These are phyloP conservation scores for Tetragonisca angustula DNA, from an alignment of 2,888 invertebrate species.

Conservation along the genomic window DNA sequence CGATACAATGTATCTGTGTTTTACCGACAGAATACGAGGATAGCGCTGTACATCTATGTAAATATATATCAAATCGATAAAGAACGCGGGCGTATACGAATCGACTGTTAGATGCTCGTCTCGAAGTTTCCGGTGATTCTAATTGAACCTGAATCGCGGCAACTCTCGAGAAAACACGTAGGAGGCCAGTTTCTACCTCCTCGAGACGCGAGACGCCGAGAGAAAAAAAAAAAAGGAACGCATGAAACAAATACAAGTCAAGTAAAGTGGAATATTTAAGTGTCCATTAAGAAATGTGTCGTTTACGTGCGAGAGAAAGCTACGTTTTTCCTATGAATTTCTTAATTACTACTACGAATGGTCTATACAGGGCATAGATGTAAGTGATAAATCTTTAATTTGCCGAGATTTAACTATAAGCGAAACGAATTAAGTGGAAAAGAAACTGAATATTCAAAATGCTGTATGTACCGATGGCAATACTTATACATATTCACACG, in stretches of 20 bases:
- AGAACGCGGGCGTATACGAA: conserved; percentile 47
- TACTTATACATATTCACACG: conserved; percentile 68
- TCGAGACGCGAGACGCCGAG: neutral
- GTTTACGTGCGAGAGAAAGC: conserved; percentile 50
- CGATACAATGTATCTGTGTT: conserved; percentile 30
- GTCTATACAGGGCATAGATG: conserved; percentile 84
- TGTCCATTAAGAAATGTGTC: conserved; percentile 44
- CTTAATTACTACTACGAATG: conserved; percentile 79
- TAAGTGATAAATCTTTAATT: conserved; percentile 76
- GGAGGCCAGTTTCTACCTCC: conserved; percentile 16
- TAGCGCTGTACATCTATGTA: conserved; percentile 66
- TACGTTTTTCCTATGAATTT: conserved; percentile 77
- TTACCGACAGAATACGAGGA: conserved; percentile 20
- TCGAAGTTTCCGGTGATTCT: neutral
- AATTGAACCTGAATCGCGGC: conserved; percentile 59
- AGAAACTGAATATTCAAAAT: conserved; percentile 59
- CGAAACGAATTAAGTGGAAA: conserved; percentile 29
- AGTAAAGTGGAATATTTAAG: conserved; percentile 5
- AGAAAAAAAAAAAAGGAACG: neutral
- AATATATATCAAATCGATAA: conserved; percentile 60
- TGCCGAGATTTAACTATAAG: conserved; percentile 68
- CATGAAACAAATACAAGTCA: neutral
- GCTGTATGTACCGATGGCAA: conserved; percentile 72
- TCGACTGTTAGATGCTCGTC: conserved; percentile 27
- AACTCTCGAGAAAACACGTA: conserved; percentile 40